These are phyloP conservation scores for Campaea margaritaria DNA, from an alignment of 2,888 invertebrate species.

Conservation along the genomic window DNA sequence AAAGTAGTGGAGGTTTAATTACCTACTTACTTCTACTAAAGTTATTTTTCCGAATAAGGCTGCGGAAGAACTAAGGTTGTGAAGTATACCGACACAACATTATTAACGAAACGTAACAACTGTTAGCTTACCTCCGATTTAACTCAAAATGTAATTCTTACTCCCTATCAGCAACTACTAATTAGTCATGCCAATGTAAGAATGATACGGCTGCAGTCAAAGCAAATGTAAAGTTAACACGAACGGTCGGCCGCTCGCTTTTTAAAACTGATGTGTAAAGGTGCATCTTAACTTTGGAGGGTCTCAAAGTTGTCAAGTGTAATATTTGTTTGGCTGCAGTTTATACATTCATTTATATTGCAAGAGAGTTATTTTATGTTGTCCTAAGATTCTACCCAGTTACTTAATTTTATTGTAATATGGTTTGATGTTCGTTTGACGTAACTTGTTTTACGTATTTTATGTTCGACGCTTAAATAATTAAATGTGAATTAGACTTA, in stretches of 20 bases:
- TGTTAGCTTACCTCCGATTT: background rate
- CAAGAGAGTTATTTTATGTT: background rate
- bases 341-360: too few relatives aligned
- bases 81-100: background rate
- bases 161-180: background rate
- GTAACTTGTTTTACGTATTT: background rate
- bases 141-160: background rate
- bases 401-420: background rate
- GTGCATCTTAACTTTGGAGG: too few relatives aligned
- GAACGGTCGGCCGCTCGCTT: slow-evolving; percentile 1
- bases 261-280: too few relatives aligned
- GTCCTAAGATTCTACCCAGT: background rate
- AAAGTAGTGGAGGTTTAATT: background rate
- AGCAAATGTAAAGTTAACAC: slow-evolving; percentile 3
- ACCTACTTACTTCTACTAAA: too few relatives aligned
- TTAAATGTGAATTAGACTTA: slow-evolving; percentile 13
- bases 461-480: slow-evolving; percentile 15
- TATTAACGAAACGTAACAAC: background rate
- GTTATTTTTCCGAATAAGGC: too few relatives aligned
- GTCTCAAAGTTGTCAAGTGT: too few relatives aligned
- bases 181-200: slow-evolving; percentile 4
- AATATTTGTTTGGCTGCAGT: too few relatives aligned
- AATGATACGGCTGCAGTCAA: slow-evolving; percentile 13
- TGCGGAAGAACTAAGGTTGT: background rate
- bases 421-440: background rate